Conservation (phyloP, 1,140 invertebrate genomes). For the Cryptotermes secundus region DNA sequence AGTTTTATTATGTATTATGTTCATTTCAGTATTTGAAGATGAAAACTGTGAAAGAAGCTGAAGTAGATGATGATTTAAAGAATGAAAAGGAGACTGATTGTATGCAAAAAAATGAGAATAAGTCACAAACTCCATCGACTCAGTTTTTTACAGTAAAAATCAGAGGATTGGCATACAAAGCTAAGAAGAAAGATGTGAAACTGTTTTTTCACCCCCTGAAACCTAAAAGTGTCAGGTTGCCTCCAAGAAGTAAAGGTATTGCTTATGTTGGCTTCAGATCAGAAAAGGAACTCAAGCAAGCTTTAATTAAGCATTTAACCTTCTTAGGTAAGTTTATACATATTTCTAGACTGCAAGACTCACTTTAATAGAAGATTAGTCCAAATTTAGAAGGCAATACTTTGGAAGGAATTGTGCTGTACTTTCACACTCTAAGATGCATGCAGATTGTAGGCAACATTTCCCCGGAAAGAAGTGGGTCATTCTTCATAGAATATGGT, state of each 20-base stretch:
- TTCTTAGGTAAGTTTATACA: slow-evolving; percentile 65
- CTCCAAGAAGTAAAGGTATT: slow-evolving; percentile 76
- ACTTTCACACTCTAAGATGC: too few relatives aligned
- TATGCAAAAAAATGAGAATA: slow-evolving; percentile 40
- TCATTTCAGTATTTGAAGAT: slow-evolving; percentile 41
- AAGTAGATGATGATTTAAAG: slow-evolving; percentile 48
- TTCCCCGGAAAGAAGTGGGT: too few relatives aligned
- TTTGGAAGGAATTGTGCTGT: too few relatives aligned
- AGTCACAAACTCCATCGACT: slow-evolving; percentile 41
- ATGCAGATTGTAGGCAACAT: too few relatives aligned
- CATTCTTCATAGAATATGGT: too few relatives aligned
- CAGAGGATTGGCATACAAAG: slow-evolving; percentile 67
- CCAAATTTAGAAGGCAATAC: background rate
- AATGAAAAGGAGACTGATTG: slow-evolving; percentile 39
- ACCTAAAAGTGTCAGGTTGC: slow-evolving; percentile 75
- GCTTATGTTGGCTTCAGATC: slow-evolving; percentile 88
- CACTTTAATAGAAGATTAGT: too few relatives aligned
- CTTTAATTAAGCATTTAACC: slow-evolving; percentile 81
- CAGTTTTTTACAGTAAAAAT: slow-evolving; percentile 51
- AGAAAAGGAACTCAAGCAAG: slow-evolving; percentile 78
- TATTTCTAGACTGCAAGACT: background rate
- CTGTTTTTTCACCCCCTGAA: slow-evolving; percentile 82
- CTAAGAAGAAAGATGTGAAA: slow-evolving; percentile 77
- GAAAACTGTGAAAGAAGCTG: slow-evolving; percentile 51
- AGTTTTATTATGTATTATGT: background rate